Conservation (phyloP, 2,888 invertebrate genomes). For the Prenolepis imparis region DNA sequence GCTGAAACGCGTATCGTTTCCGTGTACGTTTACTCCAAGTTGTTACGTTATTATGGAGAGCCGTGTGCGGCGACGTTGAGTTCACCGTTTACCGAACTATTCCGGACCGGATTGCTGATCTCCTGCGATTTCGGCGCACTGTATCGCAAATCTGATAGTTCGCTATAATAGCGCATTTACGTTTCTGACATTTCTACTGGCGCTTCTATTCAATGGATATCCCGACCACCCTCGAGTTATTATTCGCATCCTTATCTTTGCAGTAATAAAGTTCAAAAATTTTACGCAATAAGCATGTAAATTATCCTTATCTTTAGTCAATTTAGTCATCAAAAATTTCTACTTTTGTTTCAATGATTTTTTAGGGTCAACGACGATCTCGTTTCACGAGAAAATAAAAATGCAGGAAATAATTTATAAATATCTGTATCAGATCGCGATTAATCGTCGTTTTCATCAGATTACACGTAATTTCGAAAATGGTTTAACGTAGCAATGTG, state of each 20-base stretch:
- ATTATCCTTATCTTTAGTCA: neutral
- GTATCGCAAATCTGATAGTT: conserved; percentile 40
- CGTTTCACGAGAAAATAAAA: neutral
- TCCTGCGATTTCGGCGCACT: conserved; percentile 30
- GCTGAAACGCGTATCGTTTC: conserved; percentile 37
- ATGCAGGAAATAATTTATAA: neutral
- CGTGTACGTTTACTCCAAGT: conserved; percentile 50
- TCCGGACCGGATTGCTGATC: conserved; percentile 41
- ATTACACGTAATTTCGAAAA: conserved; percentile 68
- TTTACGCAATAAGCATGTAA: neutral
- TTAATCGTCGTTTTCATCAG: conserved; percentile 66
- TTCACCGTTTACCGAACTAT: conserved; percentile 41
- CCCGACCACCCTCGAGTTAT: neutral
- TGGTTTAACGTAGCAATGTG: conserved; percentile 60
- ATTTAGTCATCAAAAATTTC: neutral
- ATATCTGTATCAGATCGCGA: neutral
- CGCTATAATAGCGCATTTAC: neutral
- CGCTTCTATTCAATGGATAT: neutral
- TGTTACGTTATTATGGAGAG: conserved; percentile 44
- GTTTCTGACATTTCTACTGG: neutral
- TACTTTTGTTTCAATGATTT: neutral
- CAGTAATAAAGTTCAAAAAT: neutral
- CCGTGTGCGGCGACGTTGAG: conserved; percentile 28
- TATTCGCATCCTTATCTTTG: neutral
- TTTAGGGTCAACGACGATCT: neutral